A percentile compares a stretch with the other conserved stretches of the same genome.
These are phyloP conservation scores for Sceloporus tristichus DNA, from an alignment of 2,113 vertebrate species.

Conservation along the genomic window DNA sequence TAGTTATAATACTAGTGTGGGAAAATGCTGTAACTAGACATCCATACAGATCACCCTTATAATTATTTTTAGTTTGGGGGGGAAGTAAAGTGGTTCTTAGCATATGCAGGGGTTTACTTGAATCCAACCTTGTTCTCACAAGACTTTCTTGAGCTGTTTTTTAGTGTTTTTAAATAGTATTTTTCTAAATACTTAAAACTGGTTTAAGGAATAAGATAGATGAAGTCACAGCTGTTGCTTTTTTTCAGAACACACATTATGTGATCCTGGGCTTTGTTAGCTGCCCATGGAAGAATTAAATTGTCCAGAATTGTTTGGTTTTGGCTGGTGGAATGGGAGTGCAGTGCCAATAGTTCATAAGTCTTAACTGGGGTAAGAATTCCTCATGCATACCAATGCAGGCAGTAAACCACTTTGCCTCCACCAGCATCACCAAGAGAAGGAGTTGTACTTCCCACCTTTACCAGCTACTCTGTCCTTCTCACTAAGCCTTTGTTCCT, in stretches of 20 bases:
- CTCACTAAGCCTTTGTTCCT: not conserved
- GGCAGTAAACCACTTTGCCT: slow-evolving; percentile 29
- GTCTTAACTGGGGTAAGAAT: slow-evolving; percentile 27
- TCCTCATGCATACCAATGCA: slow-evolving; percentile 19
- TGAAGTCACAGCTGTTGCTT: not conserved
- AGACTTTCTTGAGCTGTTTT: not conserved
- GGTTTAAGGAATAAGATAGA: not conserved
- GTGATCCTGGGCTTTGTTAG: slow-evolving; percentile 35
- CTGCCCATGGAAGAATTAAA: slow-evolving; percentile 25
- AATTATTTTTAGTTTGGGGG: not conserved
- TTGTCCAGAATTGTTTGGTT: slow-evolving; percentile 8
- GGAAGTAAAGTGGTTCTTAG: not conserved
- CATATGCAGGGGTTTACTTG: too few species aligned
- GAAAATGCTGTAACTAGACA: not conserved
- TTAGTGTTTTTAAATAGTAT: not conserved
- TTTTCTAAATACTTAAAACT: not conserved
- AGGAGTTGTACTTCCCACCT: not conserved
- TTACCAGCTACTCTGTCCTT: not conserved
- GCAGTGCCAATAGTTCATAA: slow-evolving; percentile 24
- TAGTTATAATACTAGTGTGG: not conserved
- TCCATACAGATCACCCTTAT: not conserved
- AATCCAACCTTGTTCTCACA: not conserved
- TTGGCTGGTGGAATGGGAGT: not conserved
- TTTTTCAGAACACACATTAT: not conserved
- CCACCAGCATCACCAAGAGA: slow-evolving; percentile 21